Base-by-base conservation (phyloP, 2,888 invertebrate species). In the Osmoderma eremita region DNA sequence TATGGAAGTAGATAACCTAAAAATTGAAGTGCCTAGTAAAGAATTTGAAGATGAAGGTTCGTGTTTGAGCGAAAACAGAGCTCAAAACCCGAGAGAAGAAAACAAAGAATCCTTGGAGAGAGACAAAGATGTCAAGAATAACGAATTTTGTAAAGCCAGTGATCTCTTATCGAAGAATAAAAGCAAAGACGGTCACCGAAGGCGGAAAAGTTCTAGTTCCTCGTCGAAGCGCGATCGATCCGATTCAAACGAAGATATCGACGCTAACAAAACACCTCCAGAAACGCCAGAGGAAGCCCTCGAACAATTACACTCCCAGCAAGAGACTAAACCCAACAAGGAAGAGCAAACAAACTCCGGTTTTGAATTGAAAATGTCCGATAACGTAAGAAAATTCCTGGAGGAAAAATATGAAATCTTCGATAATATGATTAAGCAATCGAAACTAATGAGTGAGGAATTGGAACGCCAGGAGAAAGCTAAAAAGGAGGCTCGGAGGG, bases 351-450 rank as follows among this genome's bases (percentile, higher is more conserved):
- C 45, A 18, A 45, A 42, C 8, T 24, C 58, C 1, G 58, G 58
- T 0, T 61, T 61, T 18, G 45, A 61, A 18, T 6, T 61, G 5
- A 61, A 61, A 61, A 61, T 61, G 58, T 68, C 64, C 2, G 68
- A 68, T n/a, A 68, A 64, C 20, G 54, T 61, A 0, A 58, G 68
- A 12, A 58, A 64, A 24, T 56, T 68, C 22, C 51, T 68, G 3
- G 68, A 68, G 48, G 68, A 68, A 13, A 45, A 65, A 6, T 68
- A 68, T 48, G 53, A 68, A 12, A 51, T 63, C n/a, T 68, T 68
- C 53, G 68, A 68, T 13, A 58, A 64, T 13, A 61, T 68, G 51
- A 68, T 68, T n/a, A 58, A 58, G 8, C 63, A 68, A 22, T 64
- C 68, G 6, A 65, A 68, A 15, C 12, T 54, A 13, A 56, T 67